Evolutionary conservation across 2,797 vertebrate species (phyloP).

Genomic region (Hemitrygon akajei): DNA sequence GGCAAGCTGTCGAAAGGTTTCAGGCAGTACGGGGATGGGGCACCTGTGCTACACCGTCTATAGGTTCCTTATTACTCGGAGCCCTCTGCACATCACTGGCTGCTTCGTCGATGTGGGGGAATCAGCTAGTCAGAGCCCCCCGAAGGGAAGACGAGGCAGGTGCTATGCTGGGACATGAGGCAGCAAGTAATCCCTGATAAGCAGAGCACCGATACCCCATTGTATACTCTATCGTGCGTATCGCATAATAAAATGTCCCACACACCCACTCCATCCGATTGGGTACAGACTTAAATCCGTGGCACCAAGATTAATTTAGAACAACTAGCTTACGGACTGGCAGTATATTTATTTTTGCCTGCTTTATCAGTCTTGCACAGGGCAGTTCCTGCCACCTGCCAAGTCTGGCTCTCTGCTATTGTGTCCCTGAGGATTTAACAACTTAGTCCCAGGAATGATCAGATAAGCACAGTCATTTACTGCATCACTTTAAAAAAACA

Average conservation of each 20-base stretch:
- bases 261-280: neutral
- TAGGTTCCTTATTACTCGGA: too few species aligned
- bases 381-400: constrained; percentile 28
- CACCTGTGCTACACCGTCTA: too few species aligned
- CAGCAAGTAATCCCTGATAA: neutral
- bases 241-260: too few species aligned
- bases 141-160: too few species aligned
- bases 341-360: constrained; percentile 26
- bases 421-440: constrained; percentile 7
- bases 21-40: too few species aligned
- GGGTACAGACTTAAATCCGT: neutral
- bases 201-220: neutral
- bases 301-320: neutral
- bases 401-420: constrained; percentile 8
- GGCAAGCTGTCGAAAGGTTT: too few species aligned
- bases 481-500: constrained; percentile 12
- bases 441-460: neutral
- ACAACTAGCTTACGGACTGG: constrained; percentile 15
- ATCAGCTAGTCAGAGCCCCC: too few species aligned
- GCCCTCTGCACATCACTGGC: too few species aligned
- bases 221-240: neutral
- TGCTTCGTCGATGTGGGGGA: too few species aligned
- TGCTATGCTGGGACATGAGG: too few species aligned
- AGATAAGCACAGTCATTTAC: constrained; percentile 10
- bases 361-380: constrained; percentile 23